These are phyloP conservation scores for Eristalis arbustorum DNA, from an alignment of 2,888 invertebrate species.

Conservation along the genomic window DNA sequence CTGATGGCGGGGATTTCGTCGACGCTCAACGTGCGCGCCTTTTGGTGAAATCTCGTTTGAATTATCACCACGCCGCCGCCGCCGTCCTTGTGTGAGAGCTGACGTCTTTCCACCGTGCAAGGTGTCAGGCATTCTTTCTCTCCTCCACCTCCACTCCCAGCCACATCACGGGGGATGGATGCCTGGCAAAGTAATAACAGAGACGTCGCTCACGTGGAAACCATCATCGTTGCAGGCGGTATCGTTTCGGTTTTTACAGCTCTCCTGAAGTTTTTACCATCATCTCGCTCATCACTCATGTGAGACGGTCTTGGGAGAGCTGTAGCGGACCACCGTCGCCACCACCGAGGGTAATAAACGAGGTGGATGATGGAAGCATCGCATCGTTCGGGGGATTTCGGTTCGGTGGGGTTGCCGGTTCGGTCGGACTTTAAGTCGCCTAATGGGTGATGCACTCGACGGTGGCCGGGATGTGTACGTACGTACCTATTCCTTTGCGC, in stretches of 20 bases:
- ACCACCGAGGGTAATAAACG: slow-evolving; percentile 29
- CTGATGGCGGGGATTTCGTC: slow-evolving; percentile 9
- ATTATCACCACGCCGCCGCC: slow-evolving; percentile 54
- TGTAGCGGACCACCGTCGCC: not conserved
- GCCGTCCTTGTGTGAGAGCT: slow-evolving; percentile 17
- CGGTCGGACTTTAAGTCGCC: not conserved
- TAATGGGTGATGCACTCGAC: not conserved
- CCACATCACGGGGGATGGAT: not conserved
- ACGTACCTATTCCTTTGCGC: not conserved
- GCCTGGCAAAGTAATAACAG: slow-evolving; percentile 49
- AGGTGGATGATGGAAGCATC: slow-evolving; percentile 9
- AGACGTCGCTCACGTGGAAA: slow-evolving; percentile 61
- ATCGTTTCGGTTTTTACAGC: slow-evolving; percentile 60
- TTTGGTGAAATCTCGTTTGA: slow-evolving; percentile 63
- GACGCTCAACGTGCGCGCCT: slow-evolving; percentile 40
- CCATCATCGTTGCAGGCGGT: slow-evolving; percentile 64
- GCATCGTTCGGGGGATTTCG: not conserved
- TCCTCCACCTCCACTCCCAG: not conserved
- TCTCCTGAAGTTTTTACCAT: slow-evolving; percentile 30
- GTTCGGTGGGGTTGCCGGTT: slow-evolving; percentile 11
- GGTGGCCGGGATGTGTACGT: not conserved
- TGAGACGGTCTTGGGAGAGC: slow-evolving; percentile 14
- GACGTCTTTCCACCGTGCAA: slow-evolving; percentile 45
- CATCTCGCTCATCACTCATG: slow-evolving; percentile 21
- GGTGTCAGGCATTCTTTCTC: slow-evolving; percentile 60